These are phyloP conservation scores for Onychomys leucogaster DNA, from an alignment of 2,797 vertebrate genomes.

Conservation along the genomic window DNA sequence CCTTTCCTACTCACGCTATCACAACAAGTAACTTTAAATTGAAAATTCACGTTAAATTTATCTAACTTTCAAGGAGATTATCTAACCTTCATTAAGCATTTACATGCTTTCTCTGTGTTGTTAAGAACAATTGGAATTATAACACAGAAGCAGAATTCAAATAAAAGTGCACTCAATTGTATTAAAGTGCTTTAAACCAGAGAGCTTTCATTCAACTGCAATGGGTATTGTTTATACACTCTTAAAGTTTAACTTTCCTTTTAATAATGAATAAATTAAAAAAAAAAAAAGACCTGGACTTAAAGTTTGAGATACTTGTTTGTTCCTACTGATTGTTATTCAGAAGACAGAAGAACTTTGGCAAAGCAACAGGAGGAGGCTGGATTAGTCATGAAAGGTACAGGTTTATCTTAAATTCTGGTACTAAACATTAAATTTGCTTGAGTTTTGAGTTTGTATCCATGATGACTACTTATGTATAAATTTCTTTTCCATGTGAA, in stretches of 20 bases:
- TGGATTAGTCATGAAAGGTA: not conserved
- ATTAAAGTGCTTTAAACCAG: constrained; percentile 14
- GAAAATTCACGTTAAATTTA: constrained; percentile 21
- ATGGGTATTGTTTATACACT: not conserved
- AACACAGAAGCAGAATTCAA: not conserved
- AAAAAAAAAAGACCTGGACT: not conserved
- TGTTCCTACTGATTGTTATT: not conserved
- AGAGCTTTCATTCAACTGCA: constrained; percentile 6
- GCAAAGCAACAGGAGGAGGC: not conserved
- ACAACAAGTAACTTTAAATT: not conserved
- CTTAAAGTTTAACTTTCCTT: not conserved
- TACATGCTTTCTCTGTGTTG: not conserved
- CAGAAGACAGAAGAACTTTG: not conserved
- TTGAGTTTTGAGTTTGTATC: constrained; percentile 33
- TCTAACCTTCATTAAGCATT: not conserved
- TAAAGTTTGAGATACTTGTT: not conserved
- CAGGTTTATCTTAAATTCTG: not conserved
- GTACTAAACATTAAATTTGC: not conserved
- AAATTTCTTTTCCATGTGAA: not conserved
- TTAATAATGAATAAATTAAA: constrained; percentile 20
- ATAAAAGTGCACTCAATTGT: not conserved
- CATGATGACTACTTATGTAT: not conserved
- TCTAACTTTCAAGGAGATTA: constrained; percentile 12
- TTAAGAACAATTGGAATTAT: constrained; percentile 14
- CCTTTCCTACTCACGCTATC: not conserved